Percentiles rank a stretch among this genome's conserved stretches.
Evolutionary conservation across 2,113 vertebrate species (phyloP).

Genomic region (Caranx melampygus): DNA sequence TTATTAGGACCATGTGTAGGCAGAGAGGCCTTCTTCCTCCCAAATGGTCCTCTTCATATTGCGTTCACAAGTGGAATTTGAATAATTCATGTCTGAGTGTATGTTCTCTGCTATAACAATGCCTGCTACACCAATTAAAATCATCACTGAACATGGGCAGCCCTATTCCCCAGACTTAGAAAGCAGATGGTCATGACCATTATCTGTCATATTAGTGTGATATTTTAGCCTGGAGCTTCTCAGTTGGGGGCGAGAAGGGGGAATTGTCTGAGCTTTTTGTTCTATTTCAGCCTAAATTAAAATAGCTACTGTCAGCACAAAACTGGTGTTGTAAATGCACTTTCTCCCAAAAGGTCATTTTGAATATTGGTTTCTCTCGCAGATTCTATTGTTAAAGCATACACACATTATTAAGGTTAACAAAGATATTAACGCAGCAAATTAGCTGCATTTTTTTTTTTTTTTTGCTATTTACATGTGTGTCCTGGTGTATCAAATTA

Average conservation of each 20-base stretch:
- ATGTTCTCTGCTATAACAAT: conserved; percentile 14
- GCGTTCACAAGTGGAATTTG: background rate
- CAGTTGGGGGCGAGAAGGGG: conserved; percentile 16
- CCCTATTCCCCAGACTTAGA: conserved; percentile 19
- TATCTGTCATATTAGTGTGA: conserved; percentile 45
- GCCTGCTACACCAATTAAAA: conserved; percentile 42
- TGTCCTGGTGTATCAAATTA: background rate
- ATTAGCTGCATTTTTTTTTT: background rate
- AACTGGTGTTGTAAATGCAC: conserved; percentile 7
- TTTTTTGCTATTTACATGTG: background rate
- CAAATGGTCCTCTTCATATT: background rate
- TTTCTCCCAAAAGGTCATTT: conserved; percentile 23
- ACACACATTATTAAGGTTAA: background rate
- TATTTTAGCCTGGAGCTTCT: conserved; percentile 41
- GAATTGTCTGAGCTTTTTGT: conserved; percentile 27
- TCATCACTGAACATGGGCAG: conserved; percentile 36
- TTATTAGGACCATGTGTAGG: background rate
- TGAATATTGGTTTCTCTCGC: background rate
- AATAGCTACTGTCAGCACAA: conserved; percentile 18
- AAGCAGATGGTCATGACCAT: conserved; percentile 48
- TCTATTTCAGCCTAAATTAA: conserved; percentile 34
- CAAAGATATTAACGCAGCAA: background rate
- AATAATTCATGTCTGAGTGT: background rate
- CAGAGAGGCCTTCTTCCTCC: background rate
- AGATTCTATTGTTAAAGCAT: no score